Evolutionary conservation across 1,140 invertebrate species (phyloP), one percentile per base, ranked within the genome.

Genomic region (Cyclina sinensis): DNA sequence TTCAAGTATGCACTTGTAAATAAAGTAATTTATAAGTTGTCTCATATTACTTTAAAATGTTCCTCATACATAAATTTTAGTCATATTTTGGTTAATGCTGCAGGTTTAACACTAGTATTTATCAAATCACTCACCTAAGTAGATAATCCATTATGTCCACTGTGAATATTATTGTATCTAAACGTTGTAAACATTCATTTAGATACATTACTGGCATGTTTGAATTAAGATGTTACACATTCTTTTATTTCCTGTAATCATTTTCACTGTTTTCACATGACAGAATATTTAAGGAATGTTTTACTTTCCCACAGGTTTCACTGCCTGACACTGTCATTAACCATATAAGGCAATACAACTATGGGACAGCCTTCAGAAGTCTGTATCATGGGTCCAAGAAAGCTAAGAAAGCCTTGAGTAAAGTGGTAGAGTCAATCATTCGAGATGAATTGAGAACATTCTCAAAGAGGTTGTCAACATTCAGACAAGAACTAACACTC

Each of bases 381-480:
- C 7, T 54, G 51, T 54, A 54, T 54, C 51, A 18, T 54, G 51
- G 51, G 21, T n/a, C 12, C 51, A 54, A 54, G 21, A 54, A 54
- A 18, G 51, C 7, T 18, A 54, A 18, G 21, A 54, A 54, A 54
- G 51, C 7, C 21, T 54, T n/a, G 12, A 7, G 3, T 14, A 54
- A n/a, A 18, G 51, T 14, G 7, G 51, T 54, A 12, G 46, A 7
- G 18, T 18, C 32, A 0, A 27, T 57, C 16, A 30, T 59, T 30
- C 78, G 30, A 39, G 30, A 32, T 80, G 54, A 80, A 37, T n/a
- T 80, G 3, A 30, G 51, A 9, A n/a, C 48, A 32, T 80, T 80
- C 32, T 59, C 78, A 21, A 80, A 80, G 18, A 80, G 24, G 37
- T 9, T 80, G 32, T 59, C 78, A 57, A 30, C 51, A 32, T 39